Evolutionary conservation across 2,113 vertebrate species (phyloP).

Genomic region (Rhynchomys soricoides): DNA sequence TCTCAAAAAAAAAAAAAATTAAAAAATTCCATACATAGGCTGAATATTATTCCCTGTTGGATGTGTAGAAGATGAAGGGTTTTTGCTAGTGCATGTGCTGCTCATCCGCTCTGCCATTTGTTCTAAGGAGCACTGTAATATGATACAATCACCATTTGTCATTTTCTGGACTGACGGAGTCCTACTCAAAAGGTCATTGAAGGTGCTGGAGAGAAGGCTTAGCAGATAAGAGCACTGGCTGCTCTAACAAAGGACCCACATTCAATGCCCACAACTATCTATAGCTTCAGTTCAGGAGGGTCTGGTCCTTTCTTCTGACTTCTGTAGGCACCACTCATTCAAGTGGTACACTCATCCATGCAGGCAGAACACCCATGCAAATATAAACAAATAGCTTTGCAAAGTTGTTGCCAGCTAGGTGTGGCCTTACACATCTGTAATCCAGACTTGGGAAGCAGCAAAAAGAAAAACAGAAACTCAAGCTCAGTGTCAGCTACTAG

Average conservation of each 20-base stretch:
- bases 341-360: background rate
- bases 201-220: background rate
- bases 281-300: background rate
- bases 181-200: background rate
- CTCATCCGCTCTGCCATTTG: background rate
- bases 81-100: background rate
- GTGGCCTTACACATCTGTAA: background rate
- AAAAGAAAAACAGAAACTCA: no score
- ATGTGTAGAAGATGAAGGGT: background rate
- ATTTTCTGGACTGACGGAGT: no score
- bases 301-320: background rate
- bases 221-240: background rate
- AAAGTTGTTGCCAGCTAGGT: background rate
- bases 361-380: background rate
- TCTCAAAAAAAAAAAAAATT: no score
- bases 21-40: background rate
- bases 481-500: background rate
- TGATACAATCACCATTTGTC: background rate
- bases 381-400: background rate
- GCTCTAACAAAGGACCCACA: background rate
- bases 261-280: background rate
- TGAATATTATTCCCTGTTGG: background rate
- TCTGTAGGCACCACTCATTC: background rate
- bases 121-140: background rate
- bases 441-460: no score